Evolutionary conservation across 2,113 vertebrate genomes (phyloP), one percentile per base, ranked within the genome.

Genomic region (Aythya baeri): DNA sequence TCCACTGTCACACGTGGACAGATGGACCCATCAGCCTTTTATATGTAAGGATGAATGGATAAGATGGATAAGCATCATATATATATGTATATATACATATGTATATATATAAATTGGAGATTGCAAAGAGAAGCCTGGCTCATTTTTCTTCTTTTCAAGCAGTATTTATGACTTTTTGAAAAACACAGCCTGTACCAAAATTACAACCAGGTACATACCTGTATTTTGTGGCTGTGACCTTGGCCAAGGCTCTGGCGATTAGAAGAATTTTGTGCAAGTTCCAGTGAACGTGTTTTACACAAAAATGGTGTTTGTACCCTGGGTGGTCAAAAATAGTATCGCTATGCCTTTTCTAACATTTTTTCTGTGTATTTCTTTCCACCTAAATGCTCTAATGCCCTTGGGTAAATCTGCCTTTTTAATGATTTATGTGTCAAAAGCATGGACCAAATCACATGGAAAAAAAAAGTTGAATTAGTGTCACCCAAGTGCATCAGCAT

Each of bases 401-500:
- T 84, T 95, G 84, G 58, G 91, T 78, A 43, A 73, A 91, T 96
- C 94, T 70, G 38, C 94, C 86, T 94, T 91, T 88, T 95, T 96
- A 85, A 93, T 86, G 86, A 95, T 94, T 76, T 94, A 65, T 76
- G 38, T 80, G 89, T 92, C 88, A 89, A 86, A 92, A 93, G 91
- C 93, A 72, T 18, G 4, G 93, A 96, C 92, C 88, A 95, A 95
- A 95, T 97, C 97, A 93, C 92, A 88, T 65, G 88, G 90, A 84
- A 57, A 93, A 74, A 74, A 93, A 81, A 92, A 88, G 75, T 94
- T 75, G 93, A 96, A 95, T 96, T 95, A 96, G 94, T 95, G 95
- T 96, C 95, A 96, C 93, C 96, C 91, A 97, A 95, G 86, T 92
- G 94, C 96, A 94, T 94, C 96, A 96, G 95, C 93, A 43, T 95